Conservation (phyloP, 2,113 vertebrate genomes). For the Lophius piscatorius region DNA sequence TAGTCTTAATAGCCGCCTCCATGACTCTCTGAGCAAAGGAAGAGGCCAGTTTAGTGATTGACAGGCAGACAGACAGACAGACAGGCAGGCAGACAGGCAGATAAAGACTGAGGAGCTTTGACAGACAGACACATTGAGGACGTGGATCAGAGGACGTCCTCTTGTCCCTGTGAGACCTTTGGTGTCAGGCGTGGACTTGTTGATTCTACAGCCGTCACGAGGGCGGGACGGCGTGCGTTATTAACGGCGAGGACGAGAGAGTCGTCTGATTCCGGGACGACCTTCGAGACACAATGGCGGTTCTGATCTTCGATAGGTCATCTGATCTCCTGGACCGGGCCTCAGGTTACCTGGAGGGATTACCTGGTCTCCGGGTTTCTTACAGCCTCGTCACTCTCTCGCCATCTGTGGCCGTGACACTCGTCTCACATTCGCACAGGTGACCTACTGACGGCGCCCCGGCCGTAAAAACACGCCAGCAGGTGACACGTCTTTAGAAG, state of each 20-base stretch:
- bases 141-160: conserved; percentile 56
- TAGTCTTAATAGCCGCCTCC: conserved; percentile 78
- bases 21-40: conserved; percentile 64
- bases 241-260: too few species aligned
- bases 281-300: conserved; percentile 71
- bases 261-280: conserved; percentile 66
- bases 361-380: conserved; percentile 63
- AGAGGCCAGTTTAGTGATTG: conserved; percentile 14
- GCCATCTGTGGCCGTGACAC: too few species aligned
- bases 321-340: conserved; percentile 72
- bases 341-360: conserved; percentile 77
- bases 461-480: conserved; percentile 32
- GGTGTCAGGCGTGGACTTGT: conserved; percentile 57
- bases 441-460: conserved; percentile 6
- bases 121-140: conserved; percentile 42
- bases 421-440: too few species aligned
- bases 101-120: too few species aligned
- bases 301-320: conserved; percentile 84
- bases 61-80: conserved; percentile 12
- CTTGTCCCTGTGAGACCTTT: conserved; percentile 33
- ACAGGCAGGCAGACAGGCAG: neutral
- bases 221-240: too few species aligned
- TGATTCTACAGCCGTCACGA: too few species aligned
- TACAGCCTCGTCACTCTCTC: neutral
- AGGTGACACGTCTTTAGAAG: conserved; percentile 48